phyloP scores from a whole-genome alignment of 2,797 vertebrate species.

The Tamandua tetradactyla region DNA sequence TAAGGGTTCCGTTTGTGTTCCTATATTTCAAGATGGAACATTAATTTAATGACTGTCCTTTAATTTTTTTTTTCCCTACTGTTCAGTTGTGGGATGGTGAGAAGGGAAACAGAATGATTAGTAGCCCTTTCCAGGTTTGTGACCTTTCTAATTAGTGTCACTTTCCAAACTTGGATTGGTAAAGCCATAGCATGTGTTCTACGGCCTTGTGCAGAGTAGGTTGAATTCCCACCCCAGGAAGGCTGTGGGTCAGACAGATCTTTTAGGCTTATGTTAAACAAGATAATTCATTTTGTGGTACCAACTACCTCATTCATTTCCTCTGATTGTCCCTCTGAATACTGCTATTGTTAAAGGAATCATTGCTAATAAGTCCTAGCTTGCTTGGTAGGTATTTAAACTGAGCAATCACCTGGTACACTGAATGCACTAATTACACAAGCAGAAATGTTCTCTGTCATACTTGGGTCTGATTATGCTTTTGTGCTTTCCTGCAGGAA shows the following conservation, averaged over 20 bases:
- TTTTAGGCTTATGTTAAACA: constrained; percentile 52
- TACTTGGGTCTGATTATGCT: constrained; percentile 78
- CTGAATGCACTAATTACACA: neutral
- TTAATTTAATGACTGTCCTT: constrained; percentile 54
- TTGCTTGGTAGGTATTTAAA: constrained; percentile 74
- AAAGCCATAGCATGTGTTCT: constrained; percentile 60
- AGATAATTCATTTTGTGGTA: constrained; percentile 63
- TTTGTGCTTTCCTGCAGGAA: constrained; percentile 93
- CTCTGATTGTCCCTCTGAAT: constrained; percentile 56
- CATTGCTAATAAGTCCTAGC: constrained; percentile 65
- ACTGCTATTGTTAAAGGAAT: constrained; percentile 68
- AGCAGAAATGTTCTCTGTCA: constrained; percentile 8
- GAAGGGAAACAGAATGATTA: constrained; percentile 50
- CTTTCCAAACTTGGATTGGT: constrained; percentile 63
- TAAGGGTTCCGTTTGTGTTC: constrained; percentile 62
- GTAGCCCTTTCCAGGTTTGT: constrained; percentile 69
- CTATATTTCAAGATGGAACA: constrained; percentile 59
- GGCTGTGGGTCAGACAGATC: constrained; percentile 26
- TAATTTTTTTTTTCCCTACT: constrained; percentile 51
- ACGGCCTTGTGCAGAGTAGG: constrained; percentile 28
- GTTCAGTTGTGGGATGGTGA: constrained; percentile 65
- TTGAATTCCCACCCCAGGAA: constrained; percentile 27
- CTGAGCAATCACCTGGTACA: constrained; percentile 58
- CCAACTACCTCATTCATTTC: constrained; percentile 62
- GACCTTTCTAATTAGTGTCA: constrained; percentile 50